These are phyloP conservation scores for Dendroctonus valens DNA, from an alignment of 1,140 invertebrate genomes.

Conservation along the genomic window DNA sequence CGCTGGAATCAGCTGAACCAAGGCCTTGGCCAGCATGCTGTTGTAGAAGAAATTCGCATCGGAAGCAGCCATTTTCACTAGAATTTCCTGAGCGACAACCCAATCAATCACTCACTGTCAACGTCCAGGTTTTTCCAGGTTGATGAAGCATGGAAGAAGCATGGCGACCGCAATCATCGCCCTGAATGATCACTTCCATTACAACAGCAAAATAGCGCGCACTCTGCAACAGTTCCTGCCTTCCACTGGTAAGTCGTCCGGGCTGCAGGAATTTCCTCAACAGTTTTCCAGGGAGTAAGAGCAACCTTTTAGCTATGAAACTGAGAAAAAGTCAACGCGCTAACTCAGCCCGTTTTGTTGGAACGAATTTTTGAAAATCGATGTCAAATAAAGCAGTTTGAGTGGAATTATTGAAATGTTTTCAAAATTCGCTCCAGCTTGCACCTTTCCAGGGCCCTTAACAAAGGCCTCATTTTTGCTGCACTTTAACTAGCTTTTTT, in stretches of 20 bases:
- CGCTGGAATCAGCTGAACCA: conserved; percentile 44
- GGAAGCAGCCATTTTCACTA: conserved; percentile 32
- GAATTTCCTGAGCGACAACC: not conserved
- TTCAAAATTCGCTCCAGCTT: too few relatives aligned
- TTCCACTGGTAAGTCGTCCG: conserved; percentile 37
- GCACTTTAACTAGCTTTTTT: too few relatives aligned
- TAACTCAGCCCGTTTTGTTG: too few relatives aligned
- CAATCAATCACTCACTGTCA: not conserved
- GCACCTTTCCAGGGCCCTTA: too few relatives aligned
- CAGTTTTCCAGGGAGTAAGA: too few relatives aligned
- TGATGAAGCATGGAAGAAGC: not conserved
- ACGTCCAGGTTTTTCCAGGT: not conserved
- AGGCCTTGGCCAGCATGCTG: conserved; percentile 46
- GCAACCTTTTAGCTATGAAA: too few relatives aligned
- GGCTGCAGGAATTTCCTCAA: too few relatives aligned
- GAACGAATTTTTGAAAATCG: too few relatives aligned
- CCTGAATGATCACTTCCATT: conserved; percentile 48
- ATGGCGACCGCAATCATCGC: conserved; percentile 35
- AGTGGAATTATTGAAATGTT: too few relatives aligned
- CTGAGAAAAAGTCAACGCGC: too few relatives aligned
- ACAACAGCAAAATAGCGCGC: conserved; percentile 48
- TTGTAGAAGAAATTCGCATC: conserved; percentile 50
- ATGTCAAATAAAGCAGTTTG: too few relatives aligned
- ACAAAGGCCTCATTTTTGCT: too few relatives aligned
- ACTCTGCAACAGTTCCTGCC: conserved; percentile 46